Evolutionary conservation across 2,797 vertebrate species (phyloP).

Genomic region (Lutra lutra): DNA sequence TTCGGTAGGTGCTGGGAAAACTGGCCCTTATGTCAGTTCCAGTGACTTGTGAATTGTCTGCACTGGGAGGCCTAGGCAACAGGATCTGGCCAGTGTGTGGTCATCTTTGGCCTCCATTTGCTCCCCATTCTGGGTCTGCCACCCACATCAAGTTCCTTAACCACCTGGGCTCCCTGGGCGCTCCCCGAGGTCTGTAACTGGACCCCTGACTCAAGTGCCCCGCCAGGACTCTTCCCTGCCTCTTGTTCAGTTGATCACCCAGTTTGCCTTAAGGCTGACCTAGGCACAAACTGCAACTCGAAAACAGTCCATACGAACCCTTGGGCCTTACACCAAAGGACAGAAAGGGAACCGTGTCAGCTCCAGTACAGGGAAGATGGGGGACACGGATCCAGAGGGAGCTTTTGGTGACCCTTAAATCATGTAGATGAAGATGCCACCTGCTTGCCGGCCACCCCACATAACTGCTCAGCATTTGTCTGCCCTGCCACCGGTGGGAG

Average conservation of each 20-base stretch:
- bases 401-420: neutral
- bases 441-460: neutral
- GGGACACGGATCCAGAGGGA: neutral
- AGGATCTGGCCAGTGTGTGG: neutral
- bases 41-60: neutral
- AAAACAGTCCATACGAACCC: neutral
- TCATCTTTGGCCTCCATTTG: neutral
- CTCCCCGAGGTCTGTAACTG: neutral
- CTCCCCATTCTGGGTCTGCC: neutral
- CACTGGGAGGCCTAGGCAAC: neutral
- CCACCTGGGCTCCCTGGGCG: neutral
- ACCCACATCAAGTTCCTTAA: no score
- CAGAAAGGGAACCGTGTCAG: neutral
- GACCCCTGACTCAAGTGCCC: neutral
- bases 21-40: rapidly evolving
- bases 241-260: neutral
- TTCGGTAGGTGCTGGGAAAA: rapidly evolving
- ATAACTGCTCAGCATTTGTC: neutral
- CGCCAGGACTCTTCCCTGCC: neutral
- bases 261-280: neutral
- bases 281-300: neutral
- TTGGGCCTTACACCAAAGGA: neutral
- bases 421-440: rapidly evolving
- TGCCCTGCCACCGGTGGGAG: neutral
- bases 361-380: neutral